A percentile compares a stretch with the other conserved stretches of the same genome.
Conservation (phyloP, 2,888 invertebrate species). For the Andrena marginata region DNA sequence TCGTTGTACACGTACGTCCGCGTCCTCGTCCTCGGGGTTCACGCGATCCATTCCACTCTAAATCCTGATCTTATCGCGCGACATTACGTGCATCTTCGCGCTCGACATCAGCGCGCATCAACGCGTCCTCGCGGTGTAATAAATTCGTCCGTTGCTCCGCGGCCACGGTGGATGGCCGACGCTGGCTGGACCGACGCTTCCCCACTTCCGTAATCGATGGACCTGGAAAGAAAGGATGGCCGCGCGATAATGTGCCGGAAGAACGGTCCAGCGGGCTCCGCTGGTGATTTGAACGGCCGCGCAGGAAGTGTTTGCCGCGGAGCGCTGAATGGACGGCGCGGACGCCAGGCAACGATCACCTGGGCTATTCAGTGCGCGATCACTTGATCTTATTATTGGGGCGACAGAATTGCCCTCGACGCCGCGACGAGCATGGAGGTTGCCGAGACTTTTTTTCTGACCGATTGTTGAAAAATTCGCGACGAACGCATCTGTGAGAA, state of each 20-base stretch:
- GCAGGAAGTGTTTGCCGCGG: slow-evolving; percentile 12
- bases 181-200: slow-evolving; percentile 31
- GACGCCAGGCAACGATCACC: not conserved
- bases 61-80: slow-evolving; percentile 51
- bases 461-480: not conserved
- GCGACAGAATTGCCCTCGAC: no score
- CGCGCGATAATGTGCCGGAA: slow-evolving; percentile 32
- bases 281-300: slow-evolving; percentile 43
- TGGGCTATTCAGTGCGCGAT: no score
- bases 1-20: slow-evolving; percentile 9
- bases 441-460: not conserved
- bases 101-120: slow-evolving; percentile 45
- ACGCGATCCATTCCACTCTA: slow-evolving; percentile 41
- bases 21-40: slow-evolving; percentile 12
- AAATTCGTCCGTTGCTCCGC: slow-evolving; percentile 44
- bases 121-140: slow-evolving; percentile 40
- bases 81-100: slow-evolving; percentile 57
- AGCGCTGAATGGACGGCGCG: slow-evolving; percentile 22
- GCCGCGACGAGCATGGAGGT: no score
- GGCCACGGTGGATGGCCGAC: slow-evolving; percentile 24
- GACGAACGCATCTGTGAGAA: not conserved
- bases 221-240: slow-evolving; percentile 41
- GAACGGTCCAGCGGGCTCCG: slow-evolving; percentile 16
- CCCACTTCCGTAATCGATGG: slow-evolving; percentile 52
- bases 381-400: no score